phyloP scores from a whole-genome alignment of 2,888 invertebrate species.

The Rotaria magnacalcarata region DNA sequence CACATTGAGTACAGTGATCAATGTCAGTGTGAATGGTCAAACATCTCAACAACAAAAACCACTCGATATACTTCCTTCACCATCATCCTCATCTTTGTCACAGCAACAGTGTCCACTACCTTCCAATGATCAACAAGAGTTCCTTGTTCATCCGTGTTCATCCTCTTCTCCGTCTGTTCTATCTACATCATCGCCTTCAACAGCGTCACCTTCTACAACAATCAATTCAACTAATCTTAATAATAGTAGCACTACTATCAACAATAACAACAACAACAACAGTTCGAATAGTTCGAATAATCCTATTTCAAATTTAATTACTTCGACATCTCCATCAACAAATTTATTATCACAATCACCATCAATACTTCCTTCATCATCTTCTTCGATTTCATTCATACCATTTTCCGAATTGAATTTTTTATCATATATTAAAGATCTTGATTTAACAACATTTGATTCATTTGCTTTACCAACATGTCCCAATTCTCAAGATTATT shows the following conservation, averaged over 20 bases:
- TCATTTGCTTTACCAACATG: no score
- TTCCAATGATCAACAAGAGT: no score
- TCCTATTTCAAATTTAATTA: not conserved
- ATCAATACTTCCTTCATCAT: not conserved
- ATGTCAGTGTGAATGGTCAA: constrained; percentile 1
- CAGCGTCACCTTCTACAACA: not conserved
- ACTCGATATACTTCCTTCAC: not conserved
- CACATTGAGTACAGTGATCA: not conserved
- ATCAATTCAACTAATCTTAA: not conserved
- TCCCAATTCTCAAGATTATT: no score
- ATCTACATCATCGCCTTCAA: not conserved
- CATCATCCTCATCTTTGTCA: not conserved
- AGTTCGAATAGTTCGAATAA: not conserved
- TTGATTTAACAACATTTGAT: no score
- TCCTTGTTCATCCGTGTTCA: no score
- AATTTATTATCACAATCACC: not conserved
- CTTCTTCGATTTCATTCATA: not conserved
- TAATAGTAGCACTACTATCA: not conserved
- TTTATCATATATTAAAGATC: no score
- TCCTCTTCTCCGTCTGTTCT: not conserved
- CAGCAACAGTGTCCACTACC: no score
- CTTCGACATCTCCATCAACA: constrained; percentile 7
- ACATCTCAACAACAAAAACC: not conserved
- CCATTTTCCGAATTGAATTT: no score
- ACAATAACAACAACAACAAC: no score